Percentiles rank a stretch among this genome's conserved stretches.
phyloP scores from a whole-genome alignment of 2,113 vertebrate genomes.

The Pithys albifrons region DNA sequence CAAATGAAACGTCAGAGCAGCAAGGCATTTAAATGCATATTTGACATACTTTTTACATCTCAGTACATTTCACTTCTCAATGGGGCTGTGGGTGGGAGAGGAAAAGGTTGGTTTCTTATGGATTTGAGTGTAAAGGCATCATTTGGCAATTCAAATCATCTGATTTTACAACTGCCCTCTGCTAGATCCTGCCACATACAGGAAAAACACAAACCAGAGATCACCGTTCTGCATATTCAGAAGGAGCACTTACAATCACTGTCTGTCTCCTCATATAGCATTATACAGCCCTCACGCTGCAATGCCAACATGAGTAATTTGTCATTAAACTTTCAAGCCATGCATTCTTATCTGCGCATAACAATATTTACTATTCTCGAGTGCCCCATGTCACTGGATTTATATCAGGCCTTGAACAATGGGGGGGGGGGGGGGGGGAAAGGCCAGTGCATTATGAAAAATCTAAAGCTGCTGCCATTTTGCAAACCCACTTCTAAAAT shows the following conservation, averaged over 20 bases:
- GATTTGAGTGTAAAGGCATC: neutral
- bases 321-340: neutral
- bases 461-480: neutral
- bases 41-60: constrained; percentile 56
- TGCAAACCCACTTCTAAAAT: neutral
- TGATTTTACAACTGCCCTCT: neutral
- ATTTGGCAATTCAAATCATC: neutral
- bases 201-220: neutral
- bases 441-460: neutral
- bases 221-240: neutral
- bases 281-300: neutral
- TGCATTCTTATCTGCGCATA: neutral
- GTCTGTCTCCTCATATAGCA: neutral
- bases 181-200: neutral
- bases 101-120: constrained; percentile 37
- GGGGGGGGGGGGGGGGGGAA: too few species aligned
- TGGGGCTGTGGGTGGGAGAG: constrained; percentile 35
- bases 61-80: constrained; percentile 37
- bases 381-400: neutral
- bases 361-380: constrained; percentile 1
- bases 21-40: constrained; percentile 62
- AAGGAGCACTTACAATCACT: neutral
- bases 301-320: neutral
- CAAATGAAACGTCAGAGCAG: constrained; percentile 39
- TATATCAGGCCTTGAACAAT: neutral